These are phyloP conservation scores for Drosophila nebulosa DNA, from an alignment of 1,140 invertebrate species.

Conservation along the genomic window DNA sequence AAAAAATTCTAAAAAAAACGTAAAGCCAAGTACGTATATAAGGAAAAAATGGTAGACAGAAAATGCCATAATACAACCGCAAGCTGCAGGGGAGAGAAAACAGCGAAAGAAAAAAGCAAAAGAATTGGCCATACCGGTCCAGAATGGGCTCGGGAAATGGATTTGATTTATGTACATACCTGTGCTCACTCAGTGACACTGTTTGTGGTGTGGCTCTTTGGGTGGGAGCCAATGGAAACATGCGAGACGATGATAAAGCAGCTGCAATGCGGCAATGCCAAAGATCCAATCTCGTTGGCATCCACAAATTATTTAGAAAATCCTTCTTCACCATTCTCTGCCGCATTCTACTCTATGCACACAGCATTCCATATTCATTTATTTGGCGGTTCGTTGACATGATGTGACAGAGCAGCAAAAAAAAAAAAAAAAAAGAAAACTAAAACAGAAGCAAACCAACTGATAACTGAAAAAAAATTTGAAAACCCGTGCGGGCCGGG, in stretches of 20 bases:
- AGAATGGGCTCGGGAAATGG: constrained; percentile 36
- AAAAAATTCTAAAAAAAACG: background rate
- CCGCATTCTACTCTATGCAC: background rate
- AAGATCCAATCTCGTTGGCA: constrained; percentile 34
- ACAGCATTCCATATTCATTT: constrained; percentile 76
- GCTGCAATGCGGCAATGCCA: background rate
- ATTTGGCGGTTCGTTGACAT: constrained; percentile 67
- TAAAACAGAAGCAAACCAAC: background rate
- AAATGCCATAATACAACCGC: constrained; percentile 55
- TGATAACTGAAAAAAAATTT: background rate
- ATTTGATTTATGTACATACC: constrained; percentile 67
- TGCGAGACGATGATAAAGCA: constrained; percentile 75
- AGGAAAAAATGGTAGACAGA: constrained; percentile 44
- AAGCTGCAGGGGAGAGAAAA: background rate
- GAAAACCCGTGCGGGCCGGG: background rate
- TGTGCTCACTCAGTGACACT: constrained; percentile 10
- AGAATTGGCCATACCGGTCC: constrained; percentile 45
- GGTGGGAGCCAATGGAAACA: constrained; percentile 52
- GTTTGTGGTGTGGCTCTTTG: constrained; percentile 17
- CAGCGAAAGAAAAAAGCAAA: constrained; percentile 1
- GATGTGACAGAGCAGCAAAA: constrained; percentile 19
- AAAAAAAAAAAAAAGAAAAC: background rate
- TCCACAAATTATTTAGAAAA: constrained; percentile 75
- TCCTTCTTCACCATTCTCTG: constrained; percentile 29
- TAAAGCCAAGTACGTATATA: background rate